Percentiles rank a stretch among this genome's conserved stretches.
These are phyloP conservation scores for Drosophila longiperda DNA, from an alignment of 2,888 invertebrate species.

Conservation along the genomic window DNA sequence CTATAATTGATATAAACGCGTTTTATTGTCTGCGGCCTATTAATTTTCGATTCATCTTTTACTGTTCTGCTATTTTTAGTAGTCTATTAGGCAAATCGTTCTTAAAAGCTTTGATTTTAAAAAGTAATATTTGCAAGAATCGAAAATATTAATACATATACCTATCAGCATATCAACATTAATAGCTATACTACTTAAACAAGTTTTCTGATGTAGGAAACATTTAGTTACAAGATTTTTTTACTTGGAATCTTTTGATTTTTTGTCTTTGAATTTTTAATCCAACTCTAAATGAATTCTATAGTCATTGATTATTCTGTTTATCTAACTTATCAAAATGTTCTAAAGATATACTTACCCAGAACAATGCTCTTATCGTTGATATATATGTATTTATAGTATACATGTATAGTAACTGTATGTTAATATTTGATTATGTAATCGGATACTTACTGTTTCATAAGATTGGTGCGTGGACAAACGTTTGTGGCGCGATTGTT, in stretches of 20 bases:
- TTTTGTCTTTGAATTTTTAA: neutral
- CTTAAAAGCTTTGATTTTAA: too few species aligned
- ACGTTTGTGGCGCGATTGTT: constrained; percentile 98
- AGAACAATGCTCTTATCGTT: neutral
- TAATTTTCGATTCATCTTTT: neutral
- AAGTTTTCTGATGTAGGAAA: neutral
- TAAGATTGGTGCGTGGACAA: constrained; percentile 96
- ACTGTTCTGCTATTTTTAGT: neutral
- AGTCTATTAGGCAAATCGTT: too few species aligned
- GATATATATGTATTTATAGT: neutral
- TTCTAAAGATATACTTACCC: constrained; percentile 12
- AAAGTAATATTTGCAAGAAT: neutral
- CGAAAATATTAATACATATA: neutral
- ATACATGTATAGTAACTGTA: too few species aligned
- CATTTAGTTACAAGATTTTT: neutral
- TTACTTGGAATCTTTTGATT: neutral
- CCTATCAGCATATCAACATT: neutral
- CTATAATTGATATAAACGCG: neutral
- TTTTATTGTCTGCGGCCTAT: neutral
- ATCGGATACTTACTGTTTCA: constrained; percentile 96
- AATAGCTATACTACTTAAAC: neutral
- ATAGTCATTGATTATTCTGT: neutral
- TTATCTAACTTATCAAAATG: neutral
- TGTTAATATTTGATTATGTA: neutral
- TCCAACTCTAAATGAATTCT: neutral